Conservation (phyloP, 2,113 vertebrate genomes). For the Misgurnus mizolepis region DNA sequence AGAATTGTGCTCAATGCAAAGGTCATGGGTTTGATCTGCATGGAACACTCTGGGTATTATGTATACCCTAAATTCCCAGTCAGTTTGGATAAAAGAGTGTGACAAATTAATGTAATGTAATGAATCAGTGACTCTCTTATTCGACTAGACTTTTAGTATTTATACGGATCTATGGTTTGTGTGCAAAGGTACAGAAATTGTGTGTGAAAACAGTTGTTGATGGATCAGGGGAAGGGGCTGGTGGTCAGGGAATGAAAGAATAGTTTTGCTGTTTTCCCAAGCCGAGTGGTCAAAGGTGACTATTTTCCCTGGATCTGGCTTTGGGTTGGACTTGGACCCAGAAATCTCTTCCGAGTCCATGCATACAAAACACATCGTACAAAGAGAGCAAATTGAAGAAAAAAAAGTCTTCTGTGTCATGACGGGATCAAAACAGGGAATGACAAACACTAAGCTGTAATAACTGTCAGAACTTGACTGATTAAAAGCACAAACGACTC, state of each 20-base stretch:
- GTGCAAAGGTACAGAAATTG: not conserved
- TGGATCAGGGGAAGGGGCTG: conserved; percentile 2
- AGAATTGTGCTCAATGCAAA: too few species aligned
- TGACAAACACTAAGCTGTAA: not conserved
- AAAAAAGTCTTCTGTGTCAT: not conserved
- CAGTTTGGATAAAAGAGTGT: too few species aligned
- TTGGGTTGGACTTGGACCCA: conserved; percentile 27
- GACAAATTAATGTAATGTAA: too few species aligned
- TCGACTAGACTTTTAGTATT: too few species aligned
- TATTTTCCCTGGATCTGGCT: conserved; percentile 40
- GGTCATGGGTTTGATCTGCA: too few species aligned
- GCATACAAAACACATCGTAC: conserved; percentile 28
- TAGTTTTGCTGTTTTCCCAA: conserved; percentile 41
- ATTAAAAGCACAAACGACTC: conserved; percentile 7
- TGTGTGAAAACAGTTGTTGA: conserved; percentile 8
- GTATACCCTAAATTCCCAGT: too few species aligned
- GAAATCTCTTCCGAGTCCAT: conserved; percentile 23
- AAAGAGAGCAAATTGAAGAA: conserved; percentile 13
- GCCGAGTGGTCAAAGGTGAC: conserved; percentile 36
- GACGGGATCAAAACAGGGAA: not conserved
- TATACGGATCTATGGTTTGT: not conserved
- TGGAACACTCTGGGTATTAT: too few species aligned
- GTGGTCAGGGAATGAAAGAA: conserved; percentile 35
- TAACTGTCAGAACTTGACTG: not conserved
- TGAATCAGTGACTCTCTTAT: too few species aligned